phyloP scores from a whole-genome alignment of 2,888 invertebrate genomes.

The Zele albiditarsus region DNA sequence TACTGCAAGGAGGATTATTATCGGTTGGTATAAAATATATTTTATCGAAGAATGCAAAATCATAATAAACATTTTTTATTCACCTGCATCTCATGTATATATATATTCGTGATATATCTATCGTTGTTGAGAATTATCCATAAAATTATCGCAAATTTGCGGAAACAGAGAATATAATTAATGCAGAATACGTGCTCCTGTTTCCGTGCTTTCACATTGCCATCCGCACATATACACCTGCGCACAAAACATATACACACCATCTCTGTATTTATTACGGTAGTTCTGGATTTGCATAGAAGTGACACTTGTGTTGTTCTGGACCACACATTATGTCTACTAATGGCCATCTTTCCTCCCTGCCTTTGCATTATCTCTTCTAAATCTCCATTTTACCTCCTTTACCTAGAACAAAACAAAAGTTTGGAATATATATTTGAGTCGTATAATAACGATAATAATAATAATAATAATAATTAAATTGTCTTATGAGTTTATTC shows the following conservation, averaged over 20 bases:
- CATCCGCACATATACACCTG: slow-evolving; percentile 10
- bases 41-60: slow-evolving; percentile 29
- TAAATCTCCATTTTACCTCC: slow-evolving; percentile 10
- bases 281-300: slow-evolving; percentile 69
- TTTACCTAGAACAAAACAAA: slow-evolving; percentile 15
- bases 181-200: slow-evolving; percentile 62
- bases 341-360: slow-evolving; percentile 62
- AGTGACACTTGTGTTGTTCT: slow-evolving; percentile 61
- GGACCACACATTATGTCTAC: slow-evolving; percentile 72
- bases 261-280: slow-evolving; percentile 70
- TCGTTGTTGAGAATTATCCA: not conserved
- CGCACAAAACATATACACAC: slow-evolving; percentile 41
- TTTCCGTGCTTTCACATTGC: slow-evolving; percentile 40
- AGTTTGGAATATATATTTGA: no score
- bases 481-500: not conserved
- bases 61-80: not conserved
- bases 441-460: no score
- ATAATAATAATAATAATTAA: no score
- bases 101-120: not conserved
- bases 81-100: no score
- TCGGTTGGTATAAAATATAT: slow-evolving; percentile 77
- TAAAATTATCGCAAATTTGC: slow-evolving; percentile 4
- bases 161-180: slow-evolving; percentile 54
- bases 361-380: slow-evolving; percentile 31
- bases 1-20: slow-evolving; percentile 97